Evolutionary conservation across 53 echinoderm and acorn worm genomes (phyloP).

Genomic region (Paelopatides confundens): DNA sequence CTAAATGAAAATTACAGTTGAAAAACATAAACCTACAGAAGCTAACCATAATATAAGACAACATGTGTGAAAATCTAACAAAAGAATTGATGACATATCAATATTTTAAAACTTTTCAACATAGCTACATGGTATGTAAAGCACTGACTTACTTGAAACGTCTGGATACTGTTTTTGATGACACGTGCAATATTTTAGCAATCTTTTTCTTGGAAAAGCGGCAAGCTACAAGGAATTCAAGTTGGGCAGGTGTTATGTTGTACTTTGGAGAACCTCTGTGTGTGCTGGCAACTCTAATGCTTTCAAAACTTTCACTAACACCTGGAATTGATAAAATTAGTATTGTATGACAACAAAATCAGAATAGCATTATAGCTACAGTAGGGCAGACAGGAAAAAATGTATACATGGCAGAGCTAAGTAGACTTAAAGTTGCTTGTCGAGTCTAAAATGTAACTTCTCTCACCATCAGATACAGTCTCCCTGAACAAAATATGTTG

Average conservation of each 20-base stretch:
- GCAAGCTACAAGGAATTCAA: background rate
- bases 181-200: background rate
- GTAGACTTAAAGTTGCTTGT: no score
- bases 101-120: no score
- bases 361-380: background rate
- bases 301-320: background rate
- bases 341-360: background rate
- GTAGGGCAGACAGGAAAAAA: background rate
- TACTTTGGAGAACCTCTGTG: conserved; percentile 6
- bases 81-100: no score
- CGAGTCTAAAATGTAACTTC: no score
- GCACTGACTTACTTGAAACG: background rate
- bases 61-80: no score
- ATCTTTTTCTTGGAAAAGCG: background rate
- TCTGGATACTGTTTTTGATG: conserved; percentile 1
- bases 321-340: background rate
- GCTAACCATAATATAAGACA: no score
- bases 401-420: no score
- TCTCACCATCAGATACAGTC: no score
- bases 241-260: conserved; percentile 10
- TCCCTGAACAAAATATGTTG: no score
- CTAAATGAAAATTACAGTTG: no score
- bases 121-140: no score
- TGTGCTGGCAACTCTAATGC: background rate
- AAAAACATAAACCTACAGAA: no score